Evolutionary conservation across 2,888 invertebrate genomes (phyloP), one percentile per base, ranked within the genome.

Genomic region (Macaria liturata): DNA sequence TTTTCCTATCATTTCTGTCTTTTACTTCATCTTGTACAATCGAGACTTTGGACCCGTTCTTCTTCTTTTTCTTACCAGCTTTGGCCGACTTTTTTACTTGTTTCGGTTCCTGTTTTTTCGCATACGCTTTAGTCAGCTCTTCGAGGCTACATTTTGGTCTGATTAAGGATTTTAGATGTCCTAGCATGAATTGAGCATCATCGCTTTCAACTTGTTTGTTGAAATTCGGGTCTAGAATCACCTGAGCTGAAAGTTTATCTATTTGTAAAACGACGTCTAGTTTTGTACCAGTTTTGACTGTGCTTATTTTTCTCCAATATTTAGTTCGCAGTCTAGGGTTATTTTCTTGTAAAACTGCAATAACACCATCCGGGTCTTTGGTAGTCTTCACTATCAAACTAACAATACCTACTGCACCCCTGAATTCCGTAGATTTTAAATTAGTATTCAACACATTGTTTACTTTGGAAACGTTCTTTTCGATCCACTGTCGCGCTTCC

Each of bases 391-490:
- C 74, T 3, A 74, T 61, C 84, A 91, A 86, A 52, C 82, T 91
- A 8, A 91, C 73, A 7, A 90, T 90, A 0, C 91, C 91, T 0
- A 91, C 91, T 0, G 88, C 87, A 0, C 91, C 91, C n/a, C 91
- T 77, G 57, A 86, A 90, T 58, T 91, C 90, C 0, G 89, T 90
- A 0, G 83, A 74, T 66, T 86, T 88, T 2, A 91, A 69, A 59
- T 74, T 75, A 0, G 76, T 67, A 40, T 79, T 67, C 32, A 88
- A 52, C 50, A 67, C 81, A 0, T 65, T 50, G 57, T 84, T 86
- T 0, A 88, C 72, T 3, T 58, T 44, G 1, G 60, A 37, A 4
- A 90, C 65, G 1, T 71, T 67, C 0, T 74, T 59, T 55, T 87
- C 86, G 2, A 89, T 78, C 85, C 88, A 89, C 3, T 65, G 43